Base-by-base conservation (phyloP, 2,888 invertebrate species). In the Lasioglossum figueresi region DNA sequence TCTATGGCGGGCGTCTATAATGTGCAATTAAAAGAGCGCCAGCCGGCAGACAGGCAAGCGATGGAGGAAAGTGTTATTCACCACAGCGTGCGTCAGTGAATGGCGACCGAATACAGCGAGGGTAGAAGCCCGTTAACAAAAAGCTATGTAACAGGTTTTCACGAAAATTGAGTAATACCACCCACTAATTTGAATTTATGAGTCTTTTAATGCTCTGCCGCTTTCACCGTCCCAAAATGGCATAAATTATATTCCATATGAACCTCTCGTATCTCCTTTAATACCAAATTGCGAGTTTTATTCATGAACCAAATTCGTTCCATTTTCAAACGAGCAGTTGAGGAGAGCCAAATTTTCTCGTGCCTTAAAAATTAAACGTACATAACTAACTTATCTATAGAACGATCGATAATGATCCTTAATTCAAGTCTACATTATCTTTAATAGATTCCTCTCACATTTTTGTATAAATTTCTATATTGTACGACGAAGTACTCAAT, bases 111-210 rank as follows among this genome's bases (percentile, higher is more conserved):
- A 74, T 83, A 81, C 76, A 40, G 73, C 40, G 83, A 76, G 76
- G 84, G 79, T 45, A 59, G 78, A 74, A 86, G 81, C 68, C 84
- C 85, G 93, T 92, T 94, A 94, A 94, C 93, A 93, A 92, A 93
- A 94, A 94, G 92, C 93, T 93, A 94, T 94, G 93, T 93, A 94
- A 93, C 94, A 92, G 93, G 92, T 94, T 93, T 92, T 91, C 91
- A 84, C 84, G 90, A 90, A 92, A 93, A 93, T 93, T 91, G 92
- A 92, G 92, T 88, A 91, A 92, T 92, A 91, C 89, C 92, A 91
- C 84, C 86, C 85, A 91, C 89, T 93, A 93, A 93, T 92, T 91
- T 90, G 91, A 93, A 93, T 92, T 93, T 93, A 93, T 89, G 93
- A 88, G 89, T 88, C 90, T 91, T 93, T 93, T 91, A 92, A 92